Conservation (phyloP, 2,797 vertebrate genomes). For the Halcyon badia region DNA sequence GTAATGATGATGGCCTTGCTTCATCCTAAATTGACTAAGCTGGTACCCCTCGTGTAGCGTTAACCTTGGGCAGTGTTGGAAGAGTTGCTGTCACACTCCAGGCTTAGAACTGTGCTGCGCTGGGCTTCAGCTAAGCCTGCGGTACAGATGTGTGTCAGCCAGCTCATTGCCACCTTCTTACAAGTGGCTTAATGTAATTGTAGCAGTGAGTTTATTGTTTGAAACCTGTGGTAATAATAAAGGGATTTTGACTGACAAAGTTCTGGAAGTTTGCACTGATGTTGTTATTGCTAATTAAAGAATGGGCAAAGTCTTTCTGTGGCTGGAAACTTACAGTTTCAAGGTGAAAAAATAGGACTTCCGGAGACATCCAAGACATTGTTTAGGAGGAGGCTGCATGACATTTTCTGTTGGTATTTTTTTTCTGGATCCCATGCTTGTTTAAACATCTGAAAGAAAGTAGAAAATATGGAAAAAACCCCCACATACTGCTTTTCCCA, state of each 20-base stretch:
- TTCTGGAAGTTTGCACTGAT: background rate
- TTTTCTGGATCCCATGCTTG: background rate
- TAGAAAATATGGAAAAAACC: background rate
- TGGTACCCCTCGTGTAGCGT: background rate
- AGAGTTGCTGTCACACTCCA: rapidly evolving
- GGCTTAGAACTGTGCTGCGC: background rate
- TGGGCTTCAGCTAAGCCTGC: background rate
- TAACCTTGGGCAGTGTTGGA: background rate
- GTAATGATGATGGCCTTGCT: background rate
- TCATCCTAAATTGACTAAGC: background rate
- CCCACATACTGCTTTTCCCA: background rate
- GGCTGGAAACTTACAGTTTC: background rate
- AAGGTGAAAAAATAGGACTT: background rate
- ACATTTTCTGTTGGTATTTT: background rate
- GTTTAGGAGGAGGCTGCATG: background rate
- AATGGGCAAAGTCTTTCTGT: background rate
- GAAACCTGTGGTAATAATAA: background rate
- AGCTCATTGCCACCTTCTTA: background rate
- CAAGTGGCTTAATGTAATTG: background rate
- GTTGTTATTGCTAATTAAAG: background rate
- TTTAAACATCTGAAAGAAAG: background rate
- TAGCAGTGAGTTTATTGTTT: background rate
- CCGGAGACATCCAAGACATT: background rate
- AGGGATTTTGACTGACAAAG: background rate
- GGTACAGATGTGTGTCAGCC: background rate